Base-by-base conservation (phyloP, 2,113 vertebrate species). In the Tilapia sparmanii region DNA sequence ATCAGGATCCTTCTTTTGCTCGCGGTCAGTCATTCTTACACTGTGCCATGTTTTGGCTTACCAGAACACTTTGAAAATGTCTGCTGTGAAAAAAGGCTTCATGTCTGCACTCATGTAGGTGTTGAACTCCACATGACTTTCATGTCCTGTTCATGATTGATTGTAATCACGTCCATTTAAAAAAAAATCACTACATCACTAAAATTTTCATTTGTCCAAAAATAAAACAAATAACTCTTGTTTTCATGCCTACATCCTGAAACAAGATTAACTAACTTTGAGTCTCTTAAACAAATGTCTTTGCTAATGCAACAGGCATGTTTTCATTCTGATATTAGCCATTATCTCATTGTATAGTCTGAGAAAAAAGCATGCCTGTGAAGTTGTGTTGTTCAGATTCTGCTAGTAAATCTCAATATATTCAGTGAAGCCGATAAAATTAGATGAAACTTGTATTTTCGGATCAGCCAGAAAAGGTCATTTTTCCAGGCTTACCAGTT, bases 161-260 rank as follows among this genome's bases (percentile, higher is more conserved):
- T 76, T 73, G 68, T 18, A 73, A 47, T 73, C 40, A 73, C 9
- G 0, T 26, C 38, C 13, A 73, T 73, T 73, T 3, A 12, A 63
- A 26, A 63, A 26, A 71, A 73, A 45, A 45, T 26, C 22, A 45
- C 22, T 26, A 26, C 38, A 73, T 45, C 40, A 73, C 40, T 16
- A 26, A 73, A 45, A 45, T 18, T 45, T 73, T 73, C 24, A 26
- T 73, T 73, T 45, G 38, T 42, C 38, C 38, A 71, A 10, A 11
- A 63, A 71, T 40, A 15, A 1, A 0, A 0, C 0, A 9, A 15
- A 73, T 18, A 18, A 26, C 1, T 18, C 68, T 7, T 10, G n/a
- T 42, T 13, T 71, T n/a, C 12, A 71, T 42, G 40, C n/a, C 35
- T 40, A 22, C 33, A 24, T 71, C 12, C 54, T 55, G 53, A 24